These are phyloP conservation scores for Diabrotica undecimpunctata DNA, from an alignment of 1,140 invertebrate genomes.

Conservation along the genomic window DNA sequence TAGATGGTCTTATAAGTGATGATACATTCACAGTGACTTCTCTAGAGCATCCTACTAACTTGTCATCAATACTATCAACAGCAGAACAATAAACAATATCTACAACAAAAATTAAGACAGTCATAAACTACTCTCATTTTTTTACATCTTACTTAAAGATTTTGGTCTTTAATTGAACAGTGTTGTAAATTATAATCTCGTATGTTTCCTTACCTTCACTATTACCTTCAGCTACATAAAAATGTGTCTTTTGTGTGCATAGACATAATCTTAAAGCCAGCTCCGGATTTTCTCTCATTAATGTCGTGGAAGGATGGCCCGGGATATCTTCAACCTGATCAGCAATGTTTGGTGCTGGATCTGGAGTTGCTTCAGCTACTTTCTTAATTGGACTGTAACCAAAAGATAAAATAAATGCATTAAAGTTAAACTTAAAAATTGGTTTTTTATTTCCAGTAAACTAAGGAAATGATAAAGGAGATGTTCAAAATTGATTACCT, in stretches of 20 bases:
- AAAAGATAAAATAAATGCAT: background rate
- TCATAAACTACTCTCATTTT: too few species aligned
- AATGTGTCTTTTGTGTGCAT: conserved; percentile 28
- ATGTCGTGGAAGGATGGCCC: conserved; percentile 23
- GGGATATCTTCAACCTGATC: conserved; percentile 7
- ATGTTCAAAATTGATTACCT: too few species aligned
- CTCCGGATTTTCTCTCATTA: conserved; percentile 20
- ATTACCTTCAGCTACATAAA: conserved; percentile 19
- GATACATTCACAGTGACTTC: conserved; percentile 26
- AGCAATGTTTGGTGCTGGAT: conserved; percentile 11
- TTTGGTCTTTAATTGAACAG: too few species aligned
- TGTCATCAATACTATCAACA: conserved; percentile 39
- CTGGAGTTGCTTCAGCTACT: background rate
- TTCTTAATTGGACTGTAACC: conserved; percentile 3
- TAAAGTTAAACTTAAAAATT: too few species aligned
- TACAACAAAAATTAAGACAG: conserved; percentile 23
- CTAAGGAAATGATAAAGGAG: too few species aligned
- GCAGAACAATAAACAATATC: conserved; percentile 37
- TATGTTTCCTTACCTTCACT: conserved; percentile 4
- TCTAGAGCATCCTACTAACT: conserved; percentile 42
- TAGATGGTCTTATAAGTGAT: conserved; percentile 68
- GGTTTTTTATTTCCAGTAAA: too few species aligned
- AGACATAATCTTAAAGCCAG: conserved; percentile 34
- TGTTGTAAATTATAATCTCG: too few species aligned
- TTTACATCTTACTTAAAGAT: too few species aligned